phyloP scores from a whole-genome alignment of 1,140 invertebrate genomes.

The Drosophila asahinai region DNA sequence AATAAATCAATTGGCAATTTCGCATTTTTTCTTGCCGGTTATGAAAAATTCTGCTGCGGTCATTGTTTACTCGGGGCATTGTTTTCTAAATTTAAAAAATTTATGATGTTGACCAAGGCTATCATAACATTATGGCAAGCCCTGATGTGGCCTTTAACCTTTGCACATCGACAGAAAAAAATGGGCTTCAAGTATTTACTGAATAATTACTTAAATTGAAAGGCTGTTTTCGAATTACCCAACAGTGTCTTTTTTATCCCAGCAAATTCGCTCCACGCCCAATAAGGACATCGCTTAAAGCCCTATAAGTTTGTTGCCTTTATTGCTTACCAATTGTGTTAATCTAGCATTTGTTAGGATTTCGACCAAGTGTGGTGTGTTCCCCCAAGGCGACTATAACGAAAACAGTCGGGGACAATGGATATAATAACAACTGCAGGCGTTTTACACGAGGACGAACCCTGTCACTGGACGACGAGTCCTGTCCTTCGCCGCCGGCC shows the following conservation, averaged over 20 bases:
- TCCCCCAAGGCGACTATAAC: constrained; percentile 32
- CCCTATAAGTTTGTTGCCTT: constrained; percentile 65
- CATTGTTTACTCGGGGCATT: constrained; percentile 31
- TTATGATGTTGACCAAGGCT: constrained; percentile 32
- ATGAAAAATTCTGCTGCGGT: constrained; percentile 24
- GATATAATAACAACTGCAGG: constrained; percentile 51
- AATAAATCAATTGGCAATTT: constrained; percentile 74
- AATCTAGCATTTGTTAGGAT: constrained; percentile 76
- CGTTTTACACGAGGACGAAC: constrained; percentile 33
- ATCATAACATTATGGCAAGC: constrained; percentile 30
- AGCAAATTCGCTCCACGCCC: neutral
- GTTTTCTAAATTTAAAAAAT: constrained; percentile 48
- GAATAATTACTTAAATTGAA: constrained; percentile 20
- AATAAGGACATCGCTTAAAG: constrained; percentile 56
- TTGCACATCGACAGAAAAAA: neutral
- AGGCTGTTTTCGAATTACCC: neutral
- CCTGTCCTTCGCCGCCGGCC: constrained; percentile 24
- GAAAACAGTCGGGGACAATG: constrained; percentile 48
- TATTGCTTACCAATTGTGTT: constrained; percentile 85
- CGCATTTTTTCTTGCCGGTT: constrained; percentile 21
- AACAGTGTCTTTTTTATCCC: neutral
- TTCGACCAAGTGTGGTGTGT: constrained; percentile 31
- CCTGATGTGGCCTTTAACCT: constrained; percentile 28
- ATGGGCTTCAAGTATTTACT: neutral
- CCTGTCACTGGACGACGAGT: constrained; percentile 16